These are phyloP conservation scores for Chalcosyrphus nemorum DNA, from an alignment of 2,888 invertebrate genomes.

Conservation along the genomic window DNA sequence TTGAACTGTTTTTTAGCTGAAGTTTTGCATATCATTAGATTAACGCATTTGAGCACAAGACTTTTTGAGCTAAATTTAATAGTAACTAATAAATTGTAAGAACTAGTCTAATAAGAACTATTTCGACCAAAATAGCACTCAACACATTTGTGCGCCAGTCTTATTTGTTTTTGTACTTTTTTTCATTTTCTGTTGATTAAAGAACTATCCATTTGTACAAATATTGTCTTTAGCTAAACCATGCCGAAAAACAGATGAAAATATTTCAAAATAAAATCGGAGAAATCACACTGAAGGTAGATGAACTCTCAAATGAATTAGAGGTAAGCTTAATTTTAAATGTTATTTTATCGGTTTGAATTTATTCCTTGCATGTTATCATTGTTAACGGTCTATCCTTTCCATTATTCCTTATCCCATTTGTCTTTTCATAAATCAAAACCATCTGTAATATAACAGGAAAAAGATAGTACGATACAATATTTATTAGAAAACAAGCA, in stretches of 20 bases:
- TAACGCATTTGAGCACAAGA: too few relatives aligned
- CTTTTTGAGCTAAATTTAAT: too few relatives aligned
- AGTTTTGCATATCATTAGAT: too few relatives aligned
- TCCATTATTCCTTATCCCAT: slow-evolving; percentile 28
- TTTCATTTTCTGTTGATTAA: background rate
- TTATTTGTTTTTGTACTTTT: too few relatives aligned
- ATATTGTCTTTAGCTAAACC: slow-evolving; percentile 72
- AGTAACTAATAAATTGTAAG: too few relatives aligned
- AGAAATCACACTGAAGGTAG: slow-evolving; percentile 76
- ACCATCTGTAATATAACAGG: slow-evolving; percentile 56
- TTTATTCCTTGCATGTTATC: slow-evolving; percentile 5
- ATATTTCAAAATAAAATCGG: slow-evolving; percentile 75
- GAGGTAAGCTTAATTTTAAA: slow-evolving; percentile 70
- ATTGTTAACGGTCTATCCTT: slow-evolving; percentile 20
- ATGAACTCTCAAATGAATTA: slow-evolving; percentile 72
- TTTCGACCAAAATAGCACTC: too few relatives aligned
- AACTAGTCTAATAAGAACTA: too few relatives aligned
- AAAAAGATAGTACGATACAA: slow-evolving; percentile 74
- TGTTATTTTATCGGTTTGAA: background rate
- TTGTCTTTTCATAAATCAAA: slow-evolving; percentile 30
- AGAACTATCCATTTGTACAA: background rate
- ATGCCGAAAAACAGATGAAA: slow-evolving; percentile 75
- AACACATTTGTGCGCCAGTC: too few relatives aligned
- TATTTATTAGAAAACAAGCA: slow-evolving; percentile 76
- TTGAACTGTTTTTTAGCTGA: too few relatives aligned